Base-by-base conservation (phyloP, 2,113 vertebrate genomes). In the Vanacampus margaritifer region DNA sequence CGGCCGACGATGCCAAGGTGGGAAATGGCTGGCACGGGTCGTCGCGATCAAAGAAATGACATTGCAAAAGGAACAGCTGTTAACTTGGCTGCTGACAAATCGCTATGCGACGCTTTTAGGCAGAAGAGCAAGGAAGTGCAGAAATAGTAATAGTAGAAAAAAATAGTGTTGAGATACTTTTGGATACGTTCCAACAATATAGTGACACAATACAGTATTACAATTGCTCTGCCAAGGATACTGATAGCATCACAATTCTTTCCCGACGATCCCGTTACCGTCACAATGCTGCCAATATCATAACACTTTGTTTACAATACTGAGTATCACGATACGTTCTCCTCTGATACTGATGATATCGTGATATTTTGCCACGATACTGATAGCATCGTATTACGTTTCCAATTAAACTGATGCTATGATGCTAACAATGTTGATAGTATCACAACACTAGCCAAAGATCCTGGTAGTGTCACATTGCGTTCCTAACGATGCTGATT, bases 1-100 rank as follows among this genome's bases (percentile, higher is more conserved):
- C 73, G 72, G 79, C 26, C 79, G 67, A 75, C 61, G 80, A 84
- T 81, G 88, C 82, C 85, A 86, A 82, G 79, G 82, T 82, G 72
- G 82, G 80, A 75, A 82, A 79, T 73, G 84, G 72, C 83, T 86
- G 85, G 85, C 84, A 81, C 76, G 69, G 86, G 76, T 84, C 72
- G 85, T 86, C 86, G 87, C n/a, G 67, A 90, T 91, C 85, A 86
- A 84, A 89, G 84, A 85, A 82, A 86, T 86, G 80, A 88, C 77
- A 76, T 79, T 76, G 83, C 79, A 84, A 84, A 84, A 84, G 70
- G 79, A 88, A 82, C 87, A 88, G 86, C 84, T 89, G 87, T 86
- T 85, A 64, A 86, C 75, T 88, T 78, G 70, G 64, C 79, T 75
- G 84, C 85, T 84, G 85, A 89, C 84, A 86, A 89, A 89, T 85